Evolutionary conservation across 1,140 invertebrate species (phyloP).

Genomic region (Trialeurodes vaporariorum): DNA sequence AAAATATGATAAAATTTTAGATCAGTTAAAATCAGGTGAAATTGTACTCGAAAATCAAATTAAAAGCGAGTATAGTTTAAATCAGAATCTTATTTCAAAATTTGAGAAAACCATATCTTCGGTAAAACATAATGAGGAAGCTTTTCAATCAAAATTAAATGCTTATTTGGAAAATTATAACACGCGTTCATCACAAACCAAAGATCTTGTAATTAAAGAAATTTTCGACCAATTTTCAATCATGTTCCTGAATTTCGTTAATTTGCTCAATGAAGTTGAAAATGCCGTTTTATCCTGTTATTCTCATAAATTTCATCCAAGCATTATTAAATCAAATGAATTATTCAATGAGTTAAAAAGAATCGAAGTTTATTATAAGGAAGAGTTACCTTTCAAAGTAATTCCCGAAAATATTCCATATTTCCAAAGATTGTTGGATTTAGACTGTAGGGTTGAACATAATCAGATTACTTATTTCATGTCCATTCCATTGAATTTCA

Average conservation of each 20-base stretch:
- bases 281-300: conserved; percentile 1
- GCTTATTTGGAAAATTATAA: background rate
- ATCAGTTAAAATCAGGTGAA: background rate
- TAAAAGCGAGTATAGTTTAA: background rate
- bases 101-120: conserved; percentile 8
- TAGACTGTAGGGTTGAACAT: conserved; percentile 5
- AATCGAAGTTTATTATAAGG: background rate
- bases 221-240: too few species aligned
- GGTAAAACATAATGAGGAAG: conserved; percentile 8
- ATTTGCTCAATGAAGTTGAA: conserved; percentile 1
- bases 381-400: too few species aligned
- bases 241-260: too few species aligned
- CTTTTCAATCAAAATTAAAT: background rate
- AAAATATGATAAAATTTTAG: background rate
- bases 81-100: background rate
- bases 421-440: too few species aligned
- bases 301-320: conserved; percentile 4
- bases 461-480: background rate
- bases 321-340: conserved; percentile 4
- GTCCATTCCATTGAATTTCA: conserved; percentile 3
- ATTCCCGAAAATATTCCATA: too few species aligned
- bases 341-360: background rate
- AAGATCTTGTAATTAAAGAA: too few species aligned
- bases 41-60: background rate
- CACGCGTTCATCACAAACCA: too few species aligned